Evolutionary conservation across 2,888 invertebrate species (phyloP), one percentile per base, ranked within the genome.

Genomic region (Nemurella pictetii): DNA sequence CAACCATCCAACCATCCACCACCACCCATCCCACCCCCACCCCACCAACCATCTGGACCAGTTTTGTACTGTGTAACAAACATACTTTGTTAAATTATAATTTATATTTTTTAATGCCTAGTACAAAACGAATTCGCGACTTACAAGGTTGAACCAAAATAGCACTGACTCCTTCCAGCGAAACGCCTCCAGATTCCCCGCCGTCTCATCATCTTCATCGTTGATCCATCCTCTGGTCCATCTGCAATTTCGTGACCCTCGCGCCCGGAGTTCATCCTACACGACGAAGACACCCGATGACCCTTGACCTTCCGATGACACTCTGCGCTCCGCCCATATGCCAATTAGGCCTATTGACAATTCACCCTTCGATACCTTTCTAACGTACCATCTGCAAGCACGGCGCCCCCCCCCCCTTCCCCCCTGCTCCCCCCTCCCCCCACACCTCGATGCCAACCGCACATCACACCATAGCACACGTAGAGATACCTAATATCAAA

Each of bases 321-420:
- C 9, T 75, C 75, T 0, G 26, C 26, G 29, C n/a, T 4, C 28
- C 29, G 30, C 78, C 78, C 30, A 78, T 5, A 55, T 78, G 78
- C 78, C 30, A 78, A 78, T 78, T 78, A 78, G 9, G 78, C 30
- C 78, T 78, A 78, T 30, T 78, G 30, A 78, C 78, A 78, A 30
- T 28, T 4, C 78, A 78, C 78, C 78, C 78, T 78, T 30, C 78
- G 29, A 30, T 75, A 78, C 78, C 78, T 78, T 78, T 78, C 78
- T 78, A 75, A 75, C 9, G 9, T 30, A 30, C 78, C 78, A 78
- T 78, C 78, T 78, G 78, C 78, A 55, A 20, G 9, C 55, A n/a
- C n/a, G n/a, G n/a, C n/a, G n/a, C 55, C 55, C 55, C 9, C 55
- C 55, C 55, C 55, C 9, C 55, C 15, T 12, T 12, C 55, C 1